Base-by-base conservation (phyloP, 2,113 vertebrate genomes). In the Neogale vison region DNA sequence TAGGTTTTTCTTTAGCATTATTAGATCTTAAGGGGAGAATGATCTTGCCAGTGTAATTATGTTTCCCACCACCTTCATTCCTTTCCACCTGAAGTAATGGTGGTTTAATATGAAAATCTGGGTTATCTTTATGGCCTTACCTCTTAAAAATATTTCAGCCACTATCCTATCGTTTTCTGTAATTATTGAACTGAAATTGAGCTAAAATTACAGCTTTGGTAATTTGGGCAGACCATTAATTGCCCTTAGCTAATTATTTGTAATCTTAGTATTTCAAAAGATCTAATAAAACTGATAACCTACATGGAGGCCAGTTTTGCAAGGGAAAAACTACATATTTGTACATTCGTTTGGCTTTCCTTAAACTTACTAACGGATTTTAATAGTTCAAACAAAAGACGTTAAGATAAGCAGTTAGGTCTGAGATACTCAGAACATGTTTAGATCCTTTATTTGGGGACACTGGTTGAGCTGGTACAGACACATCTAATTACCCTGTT, bases 51-150 rank as follows among this genome's bases (percentile, higher is more conserved):
- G 34, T 67, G 17, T 92, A 42, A 77, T 76, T 52, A 69, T 67
- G 45, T 95, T 82, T 88, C 74, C 29, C 29, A 24, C 42, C 50
- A 94, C 31, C 81, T 95, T 94, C 83, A 55, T 47, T 88, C 12
- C 45, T 47, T 14, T 86, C 14, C 47, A 92, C 36, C n/a, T 76
- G 50, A 69, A 93, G 71, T 34, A 23, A 88, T 96, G 52, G 34
- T 81, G 63, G 63, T 84, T 97, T 95, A 59, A 23, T 87, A 39
- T 69, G 69, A 97, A 96, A 92, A 93, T 95, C 61, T 23, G 93
- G 71, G 72, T 85, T 96, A 87, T 90, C 47, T 95, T 96, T 96
- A 87, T 77, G 63, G 23, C 36, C 20, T 96, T 95, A 65, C 65
- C 24, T 91, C 74, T 65, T 95, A 47, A 91, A 88, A 93, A 47